Percentiles rank a stretch among this genome's conserved stretches.
Evolutionary conservation across 2,113 vertebrate species (phyloP).

Genomic region (Vulpes lagopus): DNA sequence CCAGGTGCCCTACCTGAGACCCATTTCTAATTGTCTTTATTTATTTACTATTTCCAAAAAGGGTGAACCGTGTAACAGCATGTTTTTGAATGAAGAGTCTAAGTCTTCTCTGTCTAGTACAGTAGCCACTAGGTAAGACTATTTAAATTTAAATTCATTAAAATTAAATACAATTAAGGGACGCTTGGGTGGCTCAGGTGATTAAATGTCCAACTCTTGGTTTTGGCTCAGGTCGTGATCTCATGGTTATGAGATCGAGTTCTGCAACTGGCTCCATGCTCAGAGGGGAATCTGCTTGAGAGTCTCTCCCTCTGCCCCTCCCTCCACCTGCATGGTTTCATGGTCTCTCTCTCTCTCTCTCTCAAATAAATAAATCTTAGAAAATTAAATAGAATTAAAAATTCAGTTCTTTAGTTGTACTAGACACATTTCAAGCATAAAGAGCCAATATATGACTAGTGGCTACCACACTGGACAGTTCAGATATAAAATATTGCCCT

Average conservation of each 20-base stretch:
- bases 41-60: background rate
- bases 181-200: background rate
- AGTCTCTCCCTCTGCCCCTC: background rate
- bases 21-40: background rate
- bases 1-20: background rate
- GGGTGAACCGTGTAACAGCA: background rate
- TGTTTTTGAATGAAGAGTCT: background rate
- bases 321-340: background rate
- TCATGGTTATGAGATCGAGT: background rate
- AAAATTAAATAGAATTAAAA: background rate
- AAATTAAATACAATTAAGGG: background rate
- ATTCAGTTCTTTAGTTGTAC: background rate
- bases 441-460: background rate
- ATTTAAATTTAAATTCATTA: background rate
- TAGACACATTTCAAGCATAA: background rate
- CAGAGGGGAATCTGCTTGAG: background rate
- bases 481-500: background rate
- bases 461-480: background rate
- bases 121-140: background rate
- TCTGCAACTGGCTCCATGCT: background rate
- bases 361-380: background rate
- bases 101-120: background rate
- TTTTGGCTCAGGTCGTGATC: background rate
- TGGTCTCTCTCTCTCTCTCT: background rate
- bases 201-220: background rate